Conservation (phyloP, 2,113 vertebrate genomes). For the Empidonax alnorum region DNA sequence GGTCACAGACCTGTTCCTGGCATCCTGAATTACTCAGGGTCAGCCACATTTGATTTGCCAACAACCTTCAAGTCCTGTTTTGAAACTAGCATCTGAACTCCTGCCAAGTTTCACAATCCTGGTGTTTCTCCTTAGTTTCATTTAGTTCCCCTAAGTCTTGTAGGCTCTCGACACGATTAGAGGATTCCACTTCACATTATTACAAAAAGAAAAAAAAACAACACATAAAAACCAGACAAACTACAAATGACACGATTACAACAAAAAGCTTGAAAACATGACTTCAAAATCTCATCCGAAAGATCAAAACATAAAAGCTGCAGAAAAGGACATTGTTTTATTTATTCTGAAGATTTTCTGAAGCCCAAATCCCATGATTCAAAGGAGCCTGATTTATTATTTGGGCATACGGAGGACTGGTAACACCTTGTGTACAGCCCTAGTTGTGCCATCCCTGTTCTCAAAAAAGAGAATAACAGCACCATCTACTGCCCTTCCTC, state of each 20-base stretch:
- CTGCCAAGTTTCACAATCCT: slow-evolving; percentile 27
- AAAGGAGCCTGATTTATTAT: background rate
- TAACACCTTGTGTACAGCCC: background rate
- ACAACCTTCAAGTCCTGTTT: background rate
- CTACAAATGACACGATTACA: fast-evolving
- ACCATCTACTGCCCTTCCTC: slow-evolving; percentile 60
- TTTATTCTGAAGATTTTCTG: background rate
- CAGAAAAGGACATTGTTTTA: background rate
- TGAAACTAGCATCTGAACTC: background rate
- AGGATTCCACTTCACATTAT: background rate
- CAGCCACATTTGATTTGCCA: background rate
- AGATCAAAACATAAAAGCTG: background rate
- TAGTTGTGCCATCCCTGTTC: background rate
- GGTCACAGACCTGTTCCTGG: background rate
- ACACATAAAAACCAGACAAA: background rate
- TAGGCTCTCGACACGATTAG: background rate
- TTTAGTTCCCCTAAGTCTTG: slow-evolving; percentile 6
- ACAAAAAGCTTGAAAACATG: background rate
- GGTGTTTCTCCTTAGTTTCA: slow-evolving; percentile 9
- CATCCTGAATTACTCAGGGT: background rate
- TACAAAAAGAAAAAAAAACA: background rate
- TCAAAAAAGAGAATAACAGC: slow-evolving; percentile 63
- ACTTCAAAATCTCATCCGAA: background rate
- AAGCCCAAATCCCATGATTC: background rate
- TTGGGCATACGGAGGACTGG: background rate